phyloP scores from a whole-genome alignment of 2,113 vertebrate species.

The Tympanuchus pallidicinctus region DNA sequence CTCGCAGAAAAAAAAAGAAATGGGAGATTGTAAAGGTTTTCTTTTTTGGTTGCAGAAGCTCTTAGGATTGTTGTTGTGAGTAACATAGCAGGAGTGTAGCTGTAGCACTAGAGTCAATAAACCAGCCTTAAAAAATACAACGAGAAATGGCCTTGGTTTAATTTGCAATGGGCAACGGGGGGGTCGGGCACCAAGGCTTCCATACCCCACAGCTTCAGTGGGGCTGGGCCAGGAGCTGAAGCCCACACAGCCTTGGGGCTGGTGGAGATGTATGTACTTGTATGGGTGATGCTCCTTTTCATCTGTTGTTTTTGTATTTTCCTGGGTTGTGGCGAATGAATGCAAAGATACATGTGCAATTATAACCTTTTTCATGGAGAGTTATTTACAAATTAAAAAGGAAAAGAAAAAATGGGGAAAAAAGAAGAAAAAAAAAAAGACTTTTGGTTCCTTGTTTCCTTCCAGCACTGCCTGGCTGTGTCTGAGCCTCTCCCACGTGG shows the following conservation, averaged over 20 bases:
- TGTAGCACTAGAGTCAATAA: not conserved
- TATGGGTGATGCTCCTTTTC: not conserved
- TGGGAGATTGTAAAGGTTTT: not conserved
- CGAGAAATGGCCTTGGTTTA: not conserved
- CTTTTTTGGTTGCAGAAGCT: slow-evolving; percentile 24
- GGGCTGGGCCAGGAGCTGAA: not conserved
- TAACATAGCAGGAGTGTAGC: not conserved
- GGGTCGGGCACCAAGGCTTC: not conserved
- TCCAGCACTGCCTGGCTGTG: not conserved
- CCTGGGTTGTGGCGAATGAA: slow-evolving; percentile 13
- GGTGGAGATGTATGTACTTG: not conserved
- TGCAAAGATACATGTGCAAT: slow-evolving; percentile 40
- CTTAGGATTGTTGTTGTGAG: slow-evolving; percentile 18
- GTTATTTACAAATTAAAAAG: slow-evolving; percentile 67
- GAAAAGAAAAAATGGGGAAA: rapidly evolving
- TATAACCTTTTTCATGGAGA: slow-evolving; percentile 76
- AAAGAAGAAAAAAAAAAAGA: not conserved
- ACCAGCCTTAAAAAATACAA: not conserved
- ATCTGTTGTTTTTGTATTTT: slow-evolving; percentile 9
- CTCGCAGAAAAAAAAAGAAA: not conserved
- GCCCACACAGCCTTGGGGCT: not conserved
- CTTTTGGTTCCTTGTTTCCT: not conserved
- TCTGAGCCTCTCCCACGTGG: not conserved
- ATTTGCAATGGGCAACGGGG: not conserved
- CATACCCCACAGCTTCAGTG: not conserved